Conservation (phyloP, 37 sponge, comb jelly and placozoan genomes). For the Bolinopsis microptera region DNA sequence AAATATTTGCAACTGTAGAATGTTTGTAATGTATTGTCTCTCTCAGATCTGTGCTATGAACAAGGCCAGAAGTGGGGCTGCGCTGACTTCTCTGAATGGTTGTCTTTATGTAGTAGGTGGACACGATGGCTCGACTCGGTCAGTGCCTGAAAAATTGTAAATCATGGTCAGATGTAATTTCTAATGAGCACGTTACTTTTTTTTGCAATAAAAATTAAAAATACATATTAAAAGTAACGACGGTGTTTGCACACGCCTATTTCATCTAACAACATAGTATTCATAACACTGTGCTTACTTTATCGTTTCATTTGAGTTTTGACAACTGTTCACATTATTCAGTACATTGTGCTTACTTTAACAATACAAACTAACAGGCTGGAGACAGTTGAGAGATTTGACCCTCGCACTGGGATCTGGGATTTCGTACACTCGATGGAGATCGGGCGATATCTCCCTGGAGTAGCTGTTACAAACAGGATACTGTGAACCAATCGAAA, state of each 20-base stretch:
- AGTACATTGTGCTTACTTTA: too few species aligned
- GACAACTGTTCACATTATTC: too few species aligned
- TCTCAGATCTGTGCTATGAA: constrained; percentile 51
- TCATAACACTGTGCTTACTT: too few species aligned
- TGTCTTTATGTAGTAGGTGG: constrained; percentile 47
- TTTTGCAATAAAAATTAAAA: too few species aligned
- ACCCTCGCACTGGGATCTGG: constrained; percentile 83
- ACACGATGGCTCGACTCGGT: constrained; percentile 53
- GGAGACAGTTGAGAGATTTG: constrained; percentile 75
- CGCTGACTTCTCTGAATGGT: constrained; percentile 44
- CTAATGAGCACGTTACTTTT: too few species aligned
- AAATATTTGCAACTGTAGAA: too few species aligned
- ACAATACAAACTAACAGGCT: too few species aligned
- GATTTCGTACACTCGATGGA: constrained; percentile 79
- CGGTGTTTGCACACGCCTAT: too few species aligned
- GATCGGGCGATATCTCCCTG: constrained; percentile 85
- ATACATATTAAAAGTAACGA: too few species aligned
- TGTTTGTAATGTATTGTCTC: too few species aligned
- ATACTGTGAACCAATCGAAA: constrained; percentile 41
- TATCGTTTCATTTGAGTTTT: too few species aligned
- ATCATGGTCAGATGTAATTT: background rate
- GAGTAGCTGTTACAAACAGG: constrained; percentile 71
- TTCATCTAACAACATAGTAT: too few species aligned
- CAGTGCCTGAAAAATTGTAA: background rate
- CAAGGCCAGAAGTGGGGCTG: constrained; percentile 59